These are phyloP conservation scores for Pollachius pollachius DNA, from an alignment of 2,113 vertebrate genomes.

Conservation along the genomic window DNA sequence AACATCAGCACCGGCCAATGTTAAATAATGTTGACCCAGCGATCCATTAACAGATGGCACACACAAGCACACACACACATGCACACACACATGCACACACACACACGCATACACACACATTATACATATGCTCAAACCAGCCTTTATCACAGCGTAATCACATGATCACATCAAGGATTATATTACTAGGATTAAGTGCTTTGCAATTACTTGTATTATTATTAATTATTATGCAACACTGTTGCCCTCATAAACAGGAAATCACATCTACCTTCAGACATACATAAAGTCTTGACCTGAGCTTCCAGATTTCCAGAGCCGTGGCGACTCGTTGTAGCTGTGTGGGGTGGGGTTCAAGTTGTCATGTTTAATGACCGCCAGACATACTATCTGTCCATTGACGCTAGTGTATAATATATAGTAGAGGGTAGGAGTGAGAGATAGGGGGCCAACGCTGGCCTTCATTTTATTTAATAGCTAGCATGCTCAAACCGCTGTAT, in stretches of 20 bases:
- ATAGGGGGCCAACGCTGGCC: not conserved
- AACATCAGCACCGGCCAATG: not conserved
- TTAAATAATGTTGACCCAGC: not conserved
- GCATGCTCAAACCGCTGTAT: not conserved
- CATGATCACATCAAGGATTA: not conserved
- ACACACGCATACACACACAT: not conserved
- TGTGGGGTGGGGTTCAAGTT: not conserved
- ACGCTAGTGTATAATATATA: not conserved
- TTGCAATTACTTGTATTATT: too few species aligned
- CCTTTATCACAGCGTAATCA: too few species aligned
- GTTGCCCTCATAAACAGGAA: too few species aligned
- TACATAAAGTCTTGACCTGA: not conserved
- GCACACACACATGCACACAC: not conserved
- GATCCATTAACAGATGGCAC: not conserved
- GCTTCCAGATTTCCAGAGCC: not conserved
- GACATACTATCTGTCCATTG: not conserved
- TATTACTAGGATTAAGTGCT: not conserved
- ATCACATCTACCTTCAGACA: too few species aligned
- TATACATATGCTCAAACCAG: too few species aligned
- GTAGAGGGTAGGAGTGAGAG: not conserved
- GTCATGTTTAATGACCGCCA: not conserved
- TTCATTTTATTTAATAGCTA: not conserved
- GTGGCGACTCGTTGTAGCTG: not conserved
- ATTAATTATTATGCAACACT: too few species aligned
- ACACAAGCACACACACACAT: not conserved